A percentile compares a stretch with the other conserved stretches of the same genome.
Evolutionary conservation across 2,113 vertebrate species (phyloP).

Genomic region (Siphamia tubifer): DNA sequence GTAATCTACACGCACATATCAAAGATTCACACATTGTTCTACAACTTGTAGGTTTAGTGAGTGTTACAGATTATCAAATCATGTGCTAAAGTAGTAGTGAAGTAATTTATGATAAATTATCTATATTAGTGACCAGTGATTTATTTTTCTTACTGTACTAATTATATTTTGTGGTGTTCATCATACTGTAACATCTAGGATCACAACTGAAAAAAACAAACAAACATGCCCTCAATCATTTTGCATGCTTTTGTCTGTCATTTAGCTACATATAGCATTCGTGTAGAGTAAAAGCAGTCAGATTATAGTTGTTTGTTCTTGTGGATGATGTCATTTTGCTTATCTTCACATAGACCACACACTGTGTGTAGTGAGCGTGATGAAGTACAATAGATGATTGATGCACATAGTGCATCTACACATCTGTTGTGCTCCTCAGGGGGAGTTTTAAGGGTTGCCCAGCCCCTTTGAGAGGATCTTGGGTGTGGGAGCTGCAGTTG

Average conservation of each 20-base stretch:
- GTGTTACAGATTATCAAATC: neutral
- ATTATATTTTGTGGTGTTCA: neutral
- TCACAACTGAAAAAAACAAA: no score
- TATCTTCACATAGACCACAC: constrained; percentile 61
- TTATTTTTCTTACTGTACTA: neutral
- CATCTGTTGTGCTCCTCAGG: constrained; percentile 71
- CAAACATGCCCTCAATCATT: neutral
- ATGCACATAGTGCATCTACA: constrained; percentile 57
- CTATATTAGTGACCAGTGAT: neutral
- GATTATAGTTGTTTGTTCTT: constrained; percentile 31
- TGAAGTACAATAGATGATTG: constrained; percentile 69
- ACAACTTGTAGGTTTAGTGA: constrained; percentile 5
- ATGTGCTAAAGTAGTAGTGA: neutral
- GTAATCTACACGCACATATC: constrained; percentile 15
- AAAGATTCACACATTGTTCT: constrained; percentile 12
- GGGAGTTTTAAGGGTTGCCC: constrained; percentile 60
- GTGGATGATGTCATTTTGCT: constrained; percentile 39
- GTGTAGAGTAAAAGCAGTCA: constrained; percentile 5
- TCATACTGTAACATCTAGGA: no score
- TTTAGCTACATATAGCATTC: neutral
- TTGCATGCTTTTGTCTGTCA: neutral
- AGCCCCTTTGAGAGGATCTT: constrained; percentile 48
- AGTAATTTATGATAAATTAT: neutral
- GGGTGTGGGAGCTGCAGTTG: constrained; percentile 62
- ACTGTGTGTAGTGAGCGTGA: constrained; percentile 38